Base-by-base conservation (phyloP, 2,888 invertebrate species). In the Disparrhopalites patrizii region DNA sequence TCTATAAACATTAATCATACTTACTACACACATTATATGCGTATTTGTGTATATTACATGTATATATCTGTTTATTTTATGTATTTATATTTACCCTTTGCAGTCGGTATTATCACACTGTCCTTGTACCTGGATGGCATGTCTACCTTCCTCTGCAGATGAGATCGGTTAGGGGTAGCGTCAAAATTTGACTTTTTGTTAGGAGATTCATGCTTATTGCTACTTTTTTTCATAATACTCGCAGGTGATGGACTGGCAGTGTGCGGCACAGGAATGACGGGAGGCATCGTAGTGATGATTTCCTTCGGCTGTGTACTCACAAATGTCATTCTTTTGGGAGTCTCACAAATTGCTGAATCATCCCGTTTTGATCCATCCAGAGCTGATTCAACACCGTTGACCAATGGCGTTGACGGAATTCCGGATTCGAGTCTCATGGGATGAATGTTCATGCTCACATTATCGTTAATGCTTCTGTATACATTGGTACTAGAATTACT, bases 121-220 rank as follows among this genome's bases (percentile, higher is more conserved):
- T 55, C 63, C 13, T 63, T 55, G 38, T 55, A 63, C 2, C 55
- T 40, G 25, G 25, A 23, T 3, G 63, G 63, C 15, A 28, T 25
- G 23, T 63, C 63, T 2, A 55, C 43, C n/a, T 36, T 63, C 5
- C 63, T 55, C 13, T 54, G 54, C 27, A 55, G 13, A 28, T 43
- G 60, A n/a, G 60, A 43, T 18, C 60, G 18, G 10, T 47, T 28
- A 27, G 47, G 5, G n/a, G 31, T 3, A 50, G 18, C 25, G 18
- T 31, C 50, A 18, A 31, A 25, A 3, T 52, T 52, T 27, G 25
- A 31, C 20, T 4, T 18, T 7, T 54, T 33, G n/a, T n/a, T n/a
- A n/a, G n/a, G n/a, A n/a, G n/a, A n/a, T n/a, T n/a, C n/a, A n/a
- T n/a, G n/a, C n/a, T n/a, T n/a, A n/a, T n/a, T n/a, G n/a, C n/a